Percentiles rank a stretch among this genome's conserved stretches.
These are phyloP conservation scores for Anoplopoma fimbria DNA, from an alignment of 2,113 vertebrate species.

Conservation along the genomic window DNA sequence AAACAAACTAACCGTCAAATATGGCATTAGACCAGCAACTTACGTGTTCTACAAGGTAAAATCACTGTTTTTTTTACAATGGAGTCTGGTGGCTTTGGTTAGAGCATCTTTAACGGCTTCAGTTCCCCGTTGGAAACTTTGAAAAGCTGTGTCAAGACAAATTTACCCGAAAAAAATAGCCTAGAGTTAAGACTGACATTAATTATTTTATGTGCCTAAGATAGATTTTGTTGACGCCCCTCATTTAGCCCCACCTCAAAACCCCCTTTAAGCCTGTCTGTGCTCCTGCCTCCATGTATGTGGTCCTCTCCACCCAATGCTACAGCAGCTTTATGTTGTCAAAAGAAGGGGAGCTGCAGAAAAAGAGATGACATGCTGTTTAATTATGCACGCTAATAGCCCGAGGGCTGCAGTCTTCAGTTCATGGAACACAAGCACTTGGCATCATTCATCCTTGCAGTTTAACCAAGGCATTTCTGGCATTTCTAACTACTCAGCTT, in stretches of 20 bases:
- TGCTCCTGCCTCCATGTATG: constrained; percentile 33
- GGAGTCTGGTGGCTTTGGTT: too few relatives aligned
- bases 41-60: too few relatives aligned
- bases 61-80: too few relatives aligned
- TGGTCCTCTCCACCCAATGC: constrained; percentile 6
- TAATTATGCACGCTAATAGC: constrained; percentile 62
- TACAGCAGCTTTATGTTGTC: constrained; percentile 48
- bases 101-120: too few relatives aligned
- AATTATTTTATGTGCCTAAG: neutral
- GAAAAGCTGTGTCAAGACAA: too few relatives aligned
- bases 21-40: too few relatives aligned
- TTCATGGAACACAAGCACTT: constrained; percentile 48
- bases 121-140: too few relatives aligned
- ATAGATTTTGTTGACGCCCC: too few relatives aligned
- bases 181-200: too few relatives aligned
- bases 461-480: constrained; percentile 45
- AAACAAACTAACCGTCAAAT: too few relatives aligned
- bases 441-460: constrained; percentile 38
- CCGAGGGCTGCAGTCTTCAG: constrained; percentile 43
- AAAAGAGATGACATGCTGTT: constrained; percentile 51
- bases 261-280: neutral
- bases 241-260: too few relatives aligned
- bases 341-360: constrained; percentile 28
- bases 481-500: constrained; percentile 32
- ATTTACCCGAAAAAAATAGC: neutral